Percentiles rank a stretch among this genome's conserved stretches.
phyloP scores from a whole-genome alignment of 2,797 vertebrate species.

The Chrysocyon brachyurus region DNA sequence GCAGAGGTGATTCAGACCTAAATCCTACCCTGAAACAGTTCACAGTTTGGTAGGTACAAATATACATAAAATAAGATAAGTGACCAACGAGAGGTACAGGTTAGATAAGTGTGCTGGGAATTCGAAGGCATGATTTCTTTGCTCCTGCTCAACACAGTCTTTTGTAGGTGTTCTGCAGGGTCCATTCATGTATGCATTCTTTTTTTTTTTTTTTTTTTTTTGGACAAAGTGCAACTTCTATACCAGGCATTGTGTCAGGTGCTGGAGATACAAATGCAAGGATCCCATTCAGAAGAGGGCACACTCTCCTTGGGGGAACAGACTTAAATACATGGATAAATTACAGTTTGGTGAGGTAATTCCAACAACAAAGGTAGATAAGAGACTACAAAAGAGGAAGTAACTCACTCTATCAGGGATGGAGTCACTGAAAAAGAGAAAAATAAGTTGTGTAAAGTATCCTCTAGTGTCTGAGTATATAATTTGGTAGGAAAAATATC shows the following conservation, averaged over 20 bases:
- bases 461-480: background rate
- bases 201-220: background rate
- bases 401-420: background rate
- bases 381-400: background rate
- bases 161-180: background rate
- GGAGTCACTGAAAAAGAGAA: background rate
- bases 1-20: background rate
- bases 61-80: background rate
- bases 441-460: background rate
- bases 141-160: background rate
- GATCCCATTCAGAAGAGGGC: background rate
- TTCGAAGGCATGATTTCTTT: background rate
- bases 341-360: background rate
- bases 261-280: background rate
- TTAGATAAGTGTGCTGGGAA: background rate
- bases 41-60: background rate
- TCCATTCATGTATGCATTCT: background rate
- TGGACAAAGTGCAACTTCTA: background rate
- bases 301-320: background rate
- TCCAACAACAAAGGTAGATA: background rate
- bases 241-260: background rate
- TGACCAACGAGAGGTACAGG: background rate
- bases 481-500: background rate
- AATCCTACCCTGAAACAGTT: background rate
- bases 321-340: constrained; percentile 34